Evolutionary conservation across 2,888 invertebrate genomes (phyloP).

Genomic region (Metacarcinus magister): DNA sequence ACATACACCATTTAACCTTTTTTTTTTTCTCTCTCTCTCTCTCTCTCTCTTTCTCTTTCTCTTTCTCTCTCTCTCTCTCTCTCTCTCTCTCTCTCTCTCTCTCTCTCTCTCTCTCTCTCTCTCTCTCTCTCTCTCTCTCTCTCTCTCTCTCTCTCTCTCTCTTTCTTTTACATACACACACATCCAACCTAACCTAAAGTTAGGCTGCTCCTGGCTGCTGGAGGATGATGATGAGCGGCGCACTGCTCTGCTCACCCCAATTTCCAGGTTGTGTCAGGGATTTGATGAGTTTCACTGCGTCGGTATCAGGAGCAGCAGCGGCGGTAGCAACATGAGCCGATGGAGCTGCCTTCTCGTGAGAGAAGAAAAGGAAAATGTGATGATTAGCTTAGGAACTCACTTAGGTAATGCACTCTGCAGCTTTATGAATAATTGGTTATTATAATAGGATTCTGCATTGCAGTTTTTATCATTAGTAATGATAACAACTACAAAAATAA

Average conservation of each 20-base stretch:
- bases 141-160: slow-evolving; percentile 42
- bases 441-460: background rate
- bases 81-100: background rate
- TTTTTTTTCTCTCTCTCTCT: too few species aligned
- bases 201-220: background rate
- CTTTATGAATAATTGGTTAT: background rate
- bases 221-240: slow-evolving; percentile 52
- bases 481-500: background rate
- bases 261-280: background rate
- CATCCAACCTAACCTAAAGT: background rate
- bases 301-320: background rate
- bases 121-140: slow-evolving; percentile 26
- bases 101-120: background rate
- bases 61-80: background rate
- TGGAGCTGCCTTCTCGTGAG: background rate
- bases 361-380: background rate
- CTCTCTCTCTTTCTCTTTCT: background rate
- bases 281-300: background rate
- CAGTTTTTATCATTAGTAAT: background rate
- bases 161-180: background rate
- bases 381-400: too few species aligned
- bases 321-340: background rate
- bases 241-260: background rate
- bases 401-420: background rate
- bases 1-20: background rate